Evolutionary conservation across 92 coral and sea anemone genomes (phyloP).

Genomic region (Parazoanthus darwini): DNA sequence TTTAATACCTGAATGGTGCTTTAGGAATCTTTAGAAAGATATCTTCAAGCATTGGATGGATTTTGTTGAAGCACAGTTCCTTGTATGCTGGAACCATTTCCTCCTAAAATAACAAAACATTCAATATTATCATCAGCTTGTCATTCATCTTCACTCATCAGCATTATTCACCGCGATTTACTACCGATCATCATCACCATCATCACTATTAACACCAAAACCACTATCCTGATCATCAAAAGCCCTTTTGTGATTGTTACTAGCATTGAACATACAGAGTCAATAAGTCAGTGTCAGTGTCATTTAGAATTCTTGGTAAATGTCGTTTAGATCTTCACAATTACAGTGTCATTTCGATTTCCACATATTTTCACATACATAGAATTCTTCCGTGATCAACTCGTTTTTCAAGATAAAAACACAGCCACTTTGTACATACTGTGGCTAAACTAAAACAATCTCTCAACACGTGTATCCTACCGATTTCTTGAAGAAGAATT

Average conservation of each 20-base stretch:
- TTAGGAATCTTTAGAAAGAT: slow-evolving; percentile 77
- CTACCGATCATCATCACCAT: neutral
- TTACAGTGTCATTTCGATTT: too few species aligned
- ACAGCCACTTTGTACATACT: too few species aligned
- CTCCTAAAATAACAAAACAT: slow-evolving; percentile 55
- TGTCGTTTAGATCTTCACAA: too few species aligned
- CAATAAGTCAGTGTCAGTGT: too few species aligned
- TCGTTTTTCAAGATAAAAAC: too few species aligned
- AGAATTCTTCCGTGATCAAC: too few species aligned
- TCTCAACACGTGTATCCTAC: slow-evolving; percentile 37
- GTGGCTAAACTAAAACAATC: neutral
- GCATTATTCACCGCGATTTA: neutral
- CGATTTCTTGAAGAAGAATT: slow-evolving; percentile 77
- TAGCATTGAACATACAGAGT: too few species aligned
- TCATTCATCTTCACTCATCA: neutral
- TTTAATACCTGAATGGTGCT: slow-evolving; percentile 61
- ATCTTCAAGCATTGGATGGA: slow-evolving; percentile 65
- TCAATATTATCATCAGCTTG: neutral
- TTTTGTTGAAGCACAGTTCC: slow-evolving; percentile 63
- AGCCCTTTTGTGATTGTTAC: too few species aligned
- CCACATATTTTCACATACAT: too few species aligned
- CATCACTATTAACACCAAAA: neutral
- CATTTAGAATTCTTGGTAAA: too few species aligned
- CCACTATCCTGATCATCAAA: neutral
- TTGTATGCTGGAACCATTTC: slow-evolving; percentile 71